Evolutionary conservation across 2,797 vertebrate genomes (phyloP).

Genomic region (Ispidina picta): DNA sequence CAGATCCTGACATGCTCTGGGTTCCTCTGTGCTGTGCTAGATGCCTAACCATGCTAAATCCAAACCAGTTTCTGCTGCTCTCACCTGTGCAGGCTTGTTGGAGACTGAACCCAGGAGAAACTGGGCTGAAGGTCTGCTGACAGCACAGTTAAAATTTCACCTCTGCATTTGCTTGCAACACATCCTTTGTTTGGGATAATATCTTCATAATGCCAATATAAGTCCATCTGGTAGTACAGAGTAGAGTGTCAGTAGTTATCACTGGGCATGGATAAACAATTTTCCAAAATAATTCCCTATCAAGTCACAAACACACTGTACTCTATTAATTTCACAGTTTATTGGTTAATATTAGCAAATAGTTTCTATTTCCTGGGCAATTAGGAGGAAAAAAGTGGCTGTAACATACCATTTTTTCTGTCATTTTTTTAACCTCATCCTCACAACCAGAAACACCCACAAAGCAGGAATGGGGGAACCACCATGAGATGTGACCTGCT

Average conservation of each 20-base stretch:
- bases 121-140: not conserved
- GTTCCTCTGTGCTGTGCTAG: not conserved
- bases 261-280: not conserved
- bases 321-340: not conserved
- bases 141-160: not conserved
- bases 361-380: not conserved
- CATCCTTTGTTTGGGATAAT: not conserved
- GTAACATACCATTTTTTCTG: not conserved
- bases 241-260: not conserved
- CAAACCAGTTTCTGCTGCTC: not conserved
- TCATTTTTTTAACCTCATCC: not conserved
- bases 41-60: not conserved
- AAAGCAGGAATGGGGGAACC: not conserved
- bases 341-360: not conserved
- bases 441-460: rapidly evolving
- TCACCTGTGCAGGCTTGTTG: not conserved
- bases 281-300: not conserved
- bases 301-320: not conserved
- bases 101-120: not conserved
- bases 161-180: not conserved
- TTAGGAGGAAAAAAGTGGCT: not conserved
- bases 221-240: not conserved
- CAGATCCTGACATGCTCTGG: not conserved
- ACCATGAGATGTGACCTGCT: rapidly evolving
- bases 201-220: not conserved